A percentile compares a stretch with the other conserved stretches of the same genome.
Evolutionary conservation across 2,113 vertebrate species (phyloP).

Genomic region (Circaetus gallicus): DNA sequence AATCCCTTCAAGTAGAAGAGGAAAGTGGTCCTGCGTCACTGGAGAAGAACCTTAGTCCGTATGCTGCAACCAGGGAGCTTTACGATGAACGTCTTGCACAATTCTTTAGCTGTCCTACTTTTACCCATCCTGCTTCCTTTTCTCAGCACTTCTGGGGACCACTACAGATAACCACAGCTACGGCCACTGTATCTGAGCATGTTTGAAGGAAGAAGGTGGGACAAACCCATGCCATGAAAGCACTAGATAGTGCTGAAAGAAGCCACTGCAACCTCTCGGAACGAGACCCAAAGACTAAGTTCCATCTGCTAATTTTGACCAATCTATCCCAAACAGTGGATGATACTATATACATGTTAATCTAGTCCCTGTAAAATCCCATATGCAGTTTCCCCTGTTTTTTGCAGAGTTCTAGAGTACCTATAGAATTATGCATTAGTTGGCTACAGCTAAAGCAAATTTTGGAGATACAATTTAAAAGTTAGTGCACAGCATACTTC

Average conservation of each 20-base stretch:
- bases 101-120: not conserved
- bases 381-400: not conserved
- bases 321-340: not conserved
- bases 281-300: not conserved
- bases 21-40: not conserved
- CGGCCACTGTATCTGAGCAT: not conserved
- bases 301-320: not conserved
- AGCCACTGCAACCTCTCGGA: not conserved
- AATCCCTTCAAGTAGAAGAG: not conserved
- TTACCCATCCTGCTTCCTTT: not conserved
- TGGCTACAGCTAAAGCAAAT: not conserved
- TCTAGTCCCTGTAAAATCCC: not conserved
- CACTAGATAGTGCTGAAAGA: not conserved
- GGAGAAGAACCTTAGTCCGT: not conserved
- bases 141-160: not conserved
- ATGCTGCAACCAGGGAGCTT: not conserved
- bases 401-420: not conserved
- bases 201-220: not conserved
- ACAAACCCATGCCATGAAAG: not conserved
- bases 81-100: not conserved
- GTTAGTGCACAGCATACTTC: not conserved
- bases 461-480: not conserved
- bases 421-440: not conserved
- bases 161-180: not conserved
- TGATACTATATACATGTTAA: not conserved